phyloP scores from a whole-genome alignment of 2,888 invertebrate genomes.

The Limnephilus auricula region DNA sequence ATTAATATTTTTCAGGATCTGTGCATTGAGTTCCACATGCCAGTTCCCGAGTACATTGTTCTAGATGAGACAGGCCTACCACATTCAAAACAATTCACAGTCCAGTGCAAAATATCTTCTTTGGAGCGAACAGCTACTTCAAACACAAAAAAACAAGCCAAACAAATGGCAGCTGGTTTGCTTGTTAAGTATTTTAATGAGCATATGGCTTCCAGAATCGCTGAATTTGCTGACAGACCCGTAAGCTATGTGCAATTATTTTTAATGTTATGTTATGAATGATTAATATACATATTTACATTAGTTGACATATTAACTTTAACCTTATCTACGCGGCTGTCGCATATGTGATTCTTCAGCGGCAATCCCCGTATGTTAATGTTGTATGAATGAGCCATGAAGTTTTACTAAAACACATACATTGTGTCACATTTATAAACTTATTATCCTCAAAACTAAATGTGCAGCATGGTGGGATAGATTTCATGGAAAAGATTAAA shows the following conservation, averaged over 20 bases:
- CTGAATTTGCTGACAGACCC: slow-evolving; percentile 47
- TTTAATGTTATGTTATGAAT: neutral
- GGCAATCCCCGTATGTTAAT: no score
- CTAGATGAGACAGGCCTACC: slow-evolving; percentile 78
- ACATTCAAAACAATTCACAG: slow-evolving; percentile 77
- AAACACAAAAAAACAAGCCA: slow-evolving; percentile 78
- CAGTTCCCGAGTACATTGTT: slow-evolving; percentile 73
- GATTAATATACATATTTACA: neutral
- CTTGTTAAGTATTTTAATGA: slow-evolving; percentile 55
- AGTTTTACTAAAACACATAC: no score
- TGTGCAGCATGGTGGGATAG: no score
- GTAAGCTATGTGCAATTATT: slow-evolving; percentile 22
- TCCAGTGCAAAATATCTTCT: slow-evolving; percentile 74
- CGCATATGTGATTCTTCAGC: no score
- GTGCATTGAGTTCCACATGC: slow-evolving; percentile 67
- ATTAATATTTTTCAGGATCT: slow-evolving; percentile 56
- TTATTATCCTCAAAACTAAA: no score
- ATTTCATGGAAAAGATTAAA: no score
- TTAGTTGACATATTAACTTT: neutral
- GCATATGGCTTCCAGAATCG: slow-evolving; percentile 55
- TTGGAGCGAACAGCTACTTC: slow-evolving; percentile 74
- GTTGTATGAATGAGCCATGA: no score
- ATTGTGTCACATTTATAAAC: no score
- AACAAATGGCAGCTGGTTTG: slow-evolving; percentile 74
- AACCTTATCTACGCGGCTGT: no score